phyloP scores from a whole-genome alignment of 2,113 vertebrate species.

The Lagenorhynchus albirostris region DNA sequence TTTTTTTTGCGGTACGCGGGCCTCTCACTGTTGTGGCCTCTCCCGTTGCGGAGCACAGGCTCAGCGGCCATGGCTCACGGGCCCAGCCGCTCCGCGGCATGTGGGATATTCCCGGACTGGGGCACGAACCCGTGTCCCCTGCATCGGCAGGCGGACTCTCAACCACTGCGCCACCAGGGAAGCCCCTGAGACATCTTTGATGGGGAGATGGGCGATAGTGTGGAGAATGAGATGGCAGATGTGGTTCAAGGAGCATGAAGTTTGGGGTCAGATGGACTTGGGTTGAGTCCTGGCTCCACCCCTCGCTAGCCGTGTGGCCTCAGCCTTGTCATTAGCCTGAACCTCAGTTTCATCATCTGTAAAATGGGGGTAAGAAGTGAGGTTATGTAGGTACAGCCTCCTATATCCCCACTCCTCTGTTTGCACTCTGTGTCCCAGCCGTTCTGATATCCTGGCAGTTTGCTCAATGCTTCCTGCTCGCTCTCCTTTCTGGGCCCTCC shows the following conservation, averaged over 20 bases:
- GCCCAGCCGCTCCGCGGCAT: too few species aligned
- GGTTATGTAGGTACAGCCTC: neutral
- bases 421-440: neutral
- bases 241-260: neutral
- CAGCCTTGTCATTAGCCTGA: neutral
- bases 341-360: neutral
- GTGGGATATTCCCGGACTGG: too few species aligned
- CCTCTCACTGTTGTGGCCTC: too few species aligned
- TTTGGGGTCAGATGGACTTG: neutral
- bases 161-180: too few species aligned
- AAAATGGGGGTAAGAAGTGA: neutral
- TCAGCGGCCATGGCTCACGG: too few species aligned
- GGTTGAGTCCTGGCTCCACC: neutral
- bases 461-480: neutral
- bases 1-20: too few species aligned
- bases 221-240: neutral
- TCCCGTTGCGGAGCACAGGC: too few species aligned
- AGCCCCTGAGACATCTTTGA: neutral
- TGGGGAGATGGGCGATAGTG: accelerated
- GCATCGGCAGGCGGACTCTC: too few species aligned
- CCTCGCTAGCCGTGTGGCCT: neutral
- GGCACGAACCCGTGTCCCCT: too few species aligned
- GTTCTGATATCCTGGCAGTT: neutral
- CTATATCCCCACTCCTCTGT: neutral
- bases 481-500: neutral